Evolutionary conservation across 1,140 invertebrate genomes (phyloP), one percentile per base, ranked within the genome.

Genomic region (Drosophila repletoides): DNA sequence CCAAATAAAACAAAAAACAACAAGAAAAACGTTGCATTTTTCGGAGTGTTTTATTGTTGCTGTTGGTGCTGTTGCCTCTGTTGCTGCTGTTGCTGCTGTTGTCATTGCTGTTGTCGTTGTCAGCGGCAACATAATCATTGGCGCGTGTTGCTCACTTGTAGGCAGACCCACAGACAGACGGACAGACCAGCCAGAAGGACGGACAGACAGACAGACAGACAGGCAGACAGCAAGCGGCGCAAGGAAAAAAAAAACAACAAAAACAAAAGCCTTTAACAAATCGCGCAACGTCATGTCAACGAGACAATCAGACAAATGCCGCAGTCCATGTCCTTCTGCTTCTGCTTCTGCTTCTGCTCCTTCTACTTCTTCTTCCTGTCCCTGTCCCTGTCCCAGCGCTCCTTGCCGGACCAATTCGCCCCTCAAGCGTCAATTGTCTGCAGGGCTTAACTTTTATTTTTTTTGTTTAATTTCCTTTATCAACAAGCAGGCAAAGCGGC

Each of bases 251-350:
- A 59, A 77, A 81, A 84, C n/a, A 48, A 66, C 43, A 63, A 56
- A 67, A 64, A 56, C 66, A 77, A 81, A 84, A 84, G 61, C 60
- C 64, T 71, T 72, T 55, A 64, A 84, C 74, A 83, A 84, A 86
- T 84, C 79, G 80, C 74, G 71, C 80, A 74, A 75, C 74, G 79
- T 84, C 79, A 84, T 84, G 79, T 84, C 79, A 84, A 84, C 79
- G 61, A 84, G 79, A 84, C 79, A 84, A 81, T 86, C 79, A 79
- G 80, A 86, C 80, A 75, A 83, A 74, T 79, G 79, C 80, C 75
- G 21, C 69, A 72, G 52, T 46, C 36, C 1, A 5, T 28, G 15
- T 0, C 31, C 10, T 3, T 12, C 10, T 2, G n/a, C 2, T 3
- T 24, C 24, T 36, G 10, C 48, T 58, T 46, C 45, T 52, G 34